Evolutionary conservation across 2,888 invertebrate genomes (phyloP), one percentile per base, ranked within the genome.

Genomic region (Lottia scabra): DNA sequence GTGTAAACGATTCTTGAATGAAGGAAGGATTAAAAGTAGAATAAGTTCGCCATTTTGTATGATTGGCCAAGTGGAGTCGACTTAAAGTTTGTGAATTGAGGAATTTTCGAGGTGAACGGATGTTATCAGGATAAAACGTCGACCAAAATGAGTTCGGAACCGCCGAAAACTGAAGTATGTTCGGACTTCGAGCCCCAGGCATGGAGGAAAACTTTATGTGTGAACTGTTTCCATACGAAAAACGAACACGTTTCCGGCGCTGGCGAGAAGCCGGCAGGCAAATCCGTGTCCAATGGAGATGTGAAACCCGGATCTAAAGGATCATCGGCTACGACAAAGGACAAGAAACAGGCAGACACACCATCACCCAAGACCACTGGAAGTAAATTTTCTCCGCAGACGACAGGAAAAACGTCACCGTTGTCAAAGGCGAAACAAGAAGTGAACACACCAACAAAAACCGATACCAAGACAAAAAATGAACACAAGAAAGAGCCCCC

Each of bases 151-250:
- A 72, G 65, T 45, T 76, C 78, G 19, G 44, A 72, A 30, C 65
- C 65, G 19, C 27, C 67, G 5, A 72, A 69, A 13, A 76, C 74
- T 62, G 71, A 75, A 1, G 82, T 84, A 26, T 87, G 87, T 77
- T 76, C 74, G 2, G 79, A 72, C 64, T 90, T 90, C 81, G 90
- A 90, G 80, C 88, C 90, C 13, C 90, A 90, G 75, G 86, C 88
- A 66, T 90, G 89, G 87, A 78, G 86, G 62, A 88, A 87, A 75
- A 89, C 88, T 43, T 81, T 89, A 38, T 90, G 90, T 83, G 87
- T 86, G 75, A 89, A 89, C 70, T 89, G 89, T 73, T 88, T 89
- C 73, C 85, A 88, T 64, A 75, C 85, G 13, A 79, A 83, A 48
- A 83, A 84, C 23, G 84, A 86, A 74, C 88, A 88, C 67, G 38